Evolutionary conservation across 2,113 vertebrate genomes (phyloP).

Genomic region (Propithecus coquereli): DNA sequence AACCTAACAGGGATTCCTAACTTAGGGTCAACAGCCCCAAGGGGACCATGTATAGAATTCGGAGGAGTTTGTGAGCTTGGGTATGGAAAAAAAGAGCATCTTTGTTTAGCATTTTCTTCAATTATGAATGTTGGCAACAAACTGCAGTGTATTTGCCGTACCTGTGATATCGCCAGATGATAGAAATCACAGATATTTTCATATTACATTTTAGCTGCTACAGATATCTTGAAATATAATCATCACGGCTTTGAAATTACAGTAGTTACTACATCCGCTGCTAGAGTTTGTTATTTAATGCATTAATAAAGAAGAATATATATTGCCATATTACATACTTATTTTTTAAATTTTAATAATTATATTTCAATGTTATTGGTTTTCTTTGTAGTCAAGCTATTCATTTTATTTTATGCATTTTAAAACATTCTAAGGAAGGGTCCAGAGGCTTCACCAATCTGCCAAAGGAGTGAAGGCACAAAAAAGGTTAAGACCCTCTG

Average conservation of each 20-base stretch:
- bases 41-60: background rate
- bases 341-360: slow-evolving; percentile 36
- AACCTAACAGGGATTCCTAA: background rate
- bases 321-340: background rate
- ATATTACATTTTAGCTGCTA: background rate
- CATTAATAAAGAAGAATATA: slow-evolving; percentile 20
- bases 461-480: background rate
- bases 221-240: background rate
- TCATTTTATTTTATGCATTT: slow-evolving; percentile 12
- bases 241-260: background rate
- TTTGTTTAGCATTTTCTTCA: background rate
- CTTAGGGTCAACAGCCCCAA: background rate
- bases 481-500: background rate
- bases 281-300: slow-evolving; percentile 19
- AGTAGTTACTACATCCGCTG: background rate
- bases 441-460: background rate
- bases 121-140: background rate
- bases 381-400: background rate
- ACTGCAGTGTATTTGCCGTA: background rate
- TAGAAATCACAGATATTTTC: background rate
- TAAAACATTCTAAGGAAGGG: background rate
- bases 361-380: slow-evolving; percentile 31
- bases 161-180: background rate
- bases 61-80: background rate
- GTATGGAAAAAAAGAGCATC: background rate